These are phyloP conservation scores for Acanthosepion lycidas DNA, from an alignment of 2,888 invertebrate species.

Conservation along the genomic window DNA sequence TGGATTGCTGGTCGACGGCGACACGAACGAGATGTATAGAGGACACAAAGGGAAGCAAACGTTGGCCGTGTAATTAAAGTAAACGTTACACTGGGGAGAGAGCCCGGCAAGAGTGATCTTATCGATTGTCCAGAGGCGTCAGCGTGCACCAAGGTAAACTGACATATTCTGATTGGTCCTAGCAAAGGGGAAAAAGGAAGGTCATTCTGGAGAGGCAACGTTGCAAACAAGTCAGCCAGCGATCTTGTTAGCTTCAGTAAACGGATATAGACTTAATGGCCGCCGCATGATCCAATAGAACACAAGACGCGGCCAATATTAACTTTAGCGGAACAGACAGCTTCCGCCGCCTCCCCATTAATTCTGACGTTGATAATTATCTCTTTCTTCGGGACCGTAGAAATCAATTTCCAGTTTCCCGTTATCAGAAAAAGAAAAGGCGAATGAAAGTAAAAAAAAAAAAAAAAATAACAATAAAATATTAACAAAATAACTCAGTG, in stretches of 20 bases:
- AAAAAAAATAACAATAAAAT: background rate
- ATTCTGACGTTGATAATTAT: background rate
- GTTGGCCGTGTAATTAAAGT: background rate
- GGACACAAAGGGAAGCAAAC: background rate
- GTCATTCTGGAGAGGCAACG: background rate
- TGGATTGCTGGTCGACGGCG: background rate
- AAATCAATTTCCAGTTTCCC: background rate
- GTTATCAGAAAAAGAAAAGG: background rate
- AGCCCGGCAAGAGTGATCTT: background rate
- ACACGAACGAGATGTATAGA: background rate
- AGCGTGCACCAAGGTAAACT: background rate
- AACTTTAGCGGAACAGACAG: background rate
- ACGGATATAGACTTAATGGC: background rate
- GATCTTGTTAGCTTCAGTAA: background rate
- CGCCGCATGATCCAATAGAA: background rate
- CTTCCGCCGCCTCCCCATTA: background rate
- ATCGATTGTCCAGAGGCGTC: background rate
- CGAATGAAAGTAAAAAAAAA: too few species aligned
- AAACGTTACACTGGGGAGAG: background rate
- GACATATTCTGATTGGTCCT: background rate
- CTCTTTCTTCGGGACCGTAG: background rate
- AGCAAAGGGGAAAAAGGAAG: background rate
- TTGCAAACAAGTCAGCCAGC: background rate
- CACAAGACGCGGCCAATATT: background rate
- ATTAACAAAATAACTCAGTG: background rate